phyloP scores from a whole-genome alignment of 2,113 vertebrate species.

The Myrmophylax atrothorax region DNA sequence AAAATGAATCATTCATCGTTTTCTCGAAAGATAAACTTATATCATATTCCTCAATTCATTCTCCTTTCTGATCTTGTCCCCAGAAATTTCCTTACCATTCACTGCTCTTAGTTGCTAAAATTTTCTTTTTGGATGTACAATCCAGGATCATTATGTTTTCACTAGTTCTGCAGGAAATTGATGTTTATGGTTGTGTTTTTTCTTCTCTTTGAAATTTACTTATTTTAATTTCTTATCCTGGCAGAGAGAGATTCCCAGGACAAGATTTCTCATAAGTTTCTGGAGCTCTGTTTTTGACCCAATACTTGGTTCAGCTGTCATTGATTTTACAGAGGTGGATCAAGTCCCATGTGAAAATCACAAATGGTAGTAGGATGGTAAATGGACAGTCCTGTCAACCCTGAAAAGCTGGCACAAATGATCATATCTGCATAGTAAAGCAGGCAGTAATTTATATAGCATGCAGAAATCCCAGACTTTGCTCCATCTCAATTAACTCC shows the following conservation, averaged over 20 bases:
- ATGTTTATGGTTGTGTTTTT: neutral
- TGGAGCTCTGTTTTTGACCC: neutral
- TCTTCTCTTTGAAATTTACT: neutral
- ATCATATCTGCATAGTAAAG: neutral
- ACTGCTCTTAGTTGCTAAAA: neutral
- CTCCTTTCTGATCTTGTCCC: neutral
- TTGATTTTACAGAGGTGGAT: neutral
- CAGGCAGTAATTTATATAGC: neutral
- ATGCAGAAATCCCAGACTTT: neutral
- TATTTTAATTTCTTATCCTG: neutral
- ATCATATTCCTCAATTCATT: neutral
- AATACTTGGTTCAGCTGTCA: neutral
- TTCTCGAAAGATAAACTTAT: neutral
- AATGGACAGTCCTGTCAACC: neutral
- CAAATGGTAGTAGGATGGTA: neutral
- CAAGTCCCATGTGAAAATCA: neutral
- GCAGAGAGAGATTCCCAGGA: neutral
- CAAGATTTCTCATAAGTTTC: neutral
- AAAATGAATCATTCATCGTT: neutral
- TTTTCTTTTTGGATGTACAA: neutral
- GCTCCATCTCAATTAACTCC: neutral
- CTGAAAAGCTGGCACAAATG: neutral
- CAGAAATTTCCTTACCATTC: neutral
- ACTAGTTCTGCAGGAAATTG: conserved; percentile 6
- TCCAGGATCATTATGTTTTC: neutral